These are phyloP conservation scores for Caenorhabditis panamensis DNA, from an alignment of 2,888 invertebrate genomes.

Conservation along the genomic window DNA sequence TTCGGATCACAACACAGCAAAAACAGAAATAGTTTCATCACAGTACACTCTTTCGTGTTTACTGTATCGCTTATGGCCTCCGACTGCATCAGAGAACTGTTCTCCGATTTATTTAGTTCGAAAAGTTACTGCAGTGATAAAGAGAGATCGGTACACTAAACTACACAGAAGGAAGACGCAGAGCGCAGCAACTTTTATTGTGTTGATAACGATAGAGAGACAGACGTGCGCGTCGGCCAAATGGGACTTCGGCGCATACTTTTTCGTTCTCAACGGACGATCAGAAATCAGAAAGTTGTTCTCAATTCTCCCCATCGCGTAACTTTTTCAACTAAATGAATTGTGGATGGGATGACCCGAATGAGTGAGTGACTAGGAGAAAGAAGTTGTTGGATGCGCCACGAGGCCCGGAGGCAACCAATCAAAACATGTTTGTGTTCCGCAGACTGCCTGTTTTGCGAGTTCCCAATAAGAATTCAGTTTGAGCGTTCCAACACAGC, in stretches of 20 bases:
- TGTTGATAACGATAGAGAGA: conserved; percentile 23
- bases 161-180: conserved; percentile 7
- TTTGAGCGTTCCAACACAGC: conserved; percentile 2
- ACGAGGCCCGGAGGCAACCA: not conserved
- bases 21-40: too few species aligned
- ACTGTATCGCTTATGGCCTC: conserved; percentile 13
- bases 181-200: conserved; percentile 8
- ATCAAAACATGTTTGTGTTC: conserved; percentile 35
- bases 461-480: conserved; percentile 31
- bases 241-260: conserved; percentile 19
- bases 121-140: conserved; percentile 34
- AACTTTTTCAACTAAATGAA: not conserved
- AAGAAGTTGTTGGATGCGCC: conserved; percentile 2
- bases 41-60: not conserved
- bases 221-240: conserved; percentile 11
- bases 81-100: conserved; percentile 24
- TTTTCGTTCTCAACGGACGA: conserved; percentile 43
- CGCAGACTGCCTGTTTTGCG: conserved; percentile 15
- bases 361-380: conserved; percentile 2
- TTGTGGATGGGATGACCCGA: not conserved
- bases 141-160: conserved; percentile 13
- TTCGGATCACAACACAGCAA: too few species aligned
- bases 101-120: conserved; percentile 43
- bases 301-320: not conserved
- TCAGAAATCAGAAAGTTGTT: conserved; percentile 52